Evolutionary conservation across 2,888 invertebrate species (phyloP), one percentile per base, ranked within the genome.

Genomic region (Amitus sp.): DNA sequence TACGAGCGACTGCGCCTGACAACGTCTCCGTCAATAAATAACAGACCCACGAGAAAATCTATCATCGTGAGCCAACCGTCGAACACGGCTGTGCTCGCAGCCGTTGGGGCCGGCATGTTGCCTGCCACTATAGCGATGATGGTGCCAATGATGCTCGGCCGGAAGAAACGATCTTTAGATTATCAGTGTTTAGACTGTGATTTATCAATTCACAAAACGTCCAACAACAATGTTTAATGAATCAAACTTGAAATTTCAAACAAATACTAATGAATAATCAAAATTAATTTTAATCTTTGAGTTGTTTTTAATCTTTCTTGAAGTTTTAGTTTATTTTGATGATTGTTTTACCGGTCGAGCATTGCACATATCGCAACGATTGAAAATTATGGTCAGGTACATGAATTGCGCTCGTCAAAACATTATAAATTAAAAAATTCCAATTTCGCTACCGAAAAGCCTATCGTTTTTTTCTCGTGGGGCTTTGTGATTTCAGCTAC

Each of bases 91-190:
- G 86, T 91, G 28, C 75, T 91, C 63, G 90, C 91, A 5, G 90
- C 90, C 2, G 89, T 91, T 0, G 90, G 91, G 0, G 91, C 92
- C 12, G 92, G 92, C 0, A 90, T 92, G 88, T 85, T 92, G 15
- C 92, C 92, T 4, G 92, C 91, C 0, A 90, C 92, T 0, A 90
- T 92, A 88, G 92, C 91, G 0, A 90, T 92, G 89, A 85, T 92
- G 67, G 88, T 92, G 30, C 92, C 92, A 0, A 88, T 92, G 86
- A 89, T 91, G 78, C 83, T 92, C 58, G 89, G 89, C n/a, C 82
- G 86, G 40, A 83, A 82, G 68, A 82, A 81, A 68, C 71, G 79
- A 37, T 71, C 72, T 45, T 6, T 46, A 13, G 9, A 37, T 23
- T 23, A 23, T 23, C 71, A 79, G 37, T 71, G 71, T 45, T 6